Evolutionary conservation across 2,113 vertebrate genomes (phyloP), one percentile per base, ranked within the genome.

Genomic region (Smithornis capensis): DNA sequence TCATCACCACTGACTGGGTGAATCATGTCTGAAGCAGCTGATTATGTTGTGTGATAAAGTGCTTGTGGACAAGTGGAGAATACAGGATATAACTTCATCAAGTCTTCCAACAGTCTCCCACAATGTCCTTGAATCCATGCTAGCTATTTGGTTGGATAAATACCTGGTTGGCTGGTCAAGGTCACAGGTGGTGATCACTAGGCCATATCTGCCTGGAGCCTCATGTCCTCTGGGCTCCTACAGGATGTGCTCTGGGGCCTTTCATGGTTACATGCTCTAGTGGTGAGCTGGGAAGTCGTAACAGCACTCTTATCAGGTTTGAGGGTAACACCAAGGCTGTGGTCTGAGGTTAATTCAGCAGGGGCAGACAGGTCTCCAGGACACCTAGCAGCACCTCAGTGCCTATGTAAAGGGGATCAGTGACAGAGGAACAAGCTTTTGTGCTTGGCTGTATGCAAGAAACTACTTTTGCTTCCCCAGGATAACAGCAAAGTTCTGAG

Each of bases 181-280:
- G 27, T 42, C 28, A 69, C 50, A 57, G 42, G 12, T 21, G n/a
- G 2, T 49, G 28, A n/a, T 24, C 23, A 19, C 4, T 2, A 1
- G 12, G 5, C 17, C 2, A 4, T 31, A 31, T 45, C n/a, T 65
- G 7, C 28, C 28, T 45, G 21, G 15, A 44, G 27, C 28, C 13
- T 59, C 4, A 17, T 50, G 29, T 8, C 8, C 4, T 0, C 0
- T 11, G 28, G 28, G 5, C 19, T 40, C 13, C 53, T 45, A 18
- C 12, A 77, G 25, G n/a, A 45, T 37, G 25, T 85, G 17, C 21
- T 35, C 31, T 83, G 63, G 3, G 19, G 12, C 14, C 6, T 81
- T 29, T 70, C 24, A 35, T 83, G 7, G 5, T 65, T 74, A 21
- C 6, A 0, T 0, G 23, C 45, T 65, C 18, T 27, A 45, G 12